Conservation (phyloP, 2,797 vertebrate genomes). For the Paramormyrops hopkinsi region DNA sequence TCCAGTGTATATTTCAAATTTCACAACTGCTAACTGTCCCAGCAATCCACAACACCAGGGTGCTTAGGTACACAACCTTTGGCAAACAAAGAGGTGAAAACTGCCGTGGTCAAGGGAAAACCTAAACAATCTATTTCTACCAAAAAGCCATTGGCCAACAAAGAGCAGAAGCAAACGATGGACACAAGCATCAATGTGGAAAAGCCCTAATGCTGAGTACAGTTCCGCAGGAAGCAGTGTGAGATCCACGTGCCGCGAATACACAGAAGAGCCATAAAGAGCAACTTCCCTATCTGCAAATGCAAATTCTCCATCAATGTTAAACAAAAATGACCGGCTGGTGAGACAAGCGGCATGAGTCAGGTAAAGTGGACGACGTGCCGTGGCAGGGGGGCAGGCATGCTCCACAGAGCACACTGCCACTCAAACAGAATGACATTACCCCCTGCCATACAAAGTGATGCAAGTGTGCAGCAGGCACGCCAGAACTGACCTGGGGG, state of each 20-base stretch:
- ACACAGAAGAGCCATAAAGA: background rate
- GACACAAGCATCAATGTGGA: background rate
- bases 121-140: background rate
- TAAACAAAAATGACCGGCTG: background rate
- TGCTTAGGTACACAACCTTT: background rate
- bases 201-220: background rate
- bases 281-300: background rate
- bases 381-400: background rate
- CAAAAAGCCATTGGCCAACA: background rate
- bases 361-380: background rate
- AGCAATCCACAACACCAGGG: background rate
- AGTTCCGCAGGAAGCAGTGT: background rate
- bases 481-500: background rate
- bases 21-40: background rate
- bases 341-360: background rate
- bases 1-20: background rate
- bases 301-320: background rate
- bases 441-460: background rate
- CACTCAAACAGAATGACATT: constrained; percentile 3
- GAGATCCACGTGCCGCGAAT: background rate
- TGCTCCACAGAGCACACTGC: background rate
- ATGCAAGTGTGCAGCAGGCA: background rate
- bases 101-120: background rate
- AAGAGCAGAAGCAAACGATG: background rate
- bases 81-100: background rate